Evolutionary conservation across 2,888 invertebrate genomes (phyloP).

Genomic region (Glaucopsyche alexis): DNA sequence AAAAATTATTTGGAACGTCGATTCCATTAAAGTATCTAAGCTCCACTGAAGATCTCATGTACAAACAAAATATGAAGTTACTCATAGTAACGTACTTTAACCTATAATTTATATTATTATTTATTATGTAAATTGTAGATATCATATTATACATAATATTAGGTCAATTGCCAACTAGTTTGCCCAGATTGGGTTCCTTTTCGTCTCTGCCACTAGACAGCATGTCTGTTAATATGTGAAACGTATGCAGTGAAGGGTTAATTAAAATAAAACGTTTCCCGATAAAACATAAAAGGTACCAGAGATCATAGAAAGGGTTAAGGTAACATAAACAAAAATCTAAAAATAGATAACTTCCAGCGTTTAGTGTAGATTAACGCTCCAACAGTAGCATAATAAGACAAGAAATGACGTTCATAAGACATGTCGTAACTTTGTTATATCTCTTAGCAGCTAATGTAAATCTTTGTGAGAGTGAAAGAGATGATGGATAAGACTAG

Average conservation of each 20-base stretch:
- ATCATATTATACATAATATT: too few species aligned
- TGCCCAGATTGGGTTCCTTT: too few species aligned
- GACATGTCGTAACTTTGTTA: conserved; percentile 44
- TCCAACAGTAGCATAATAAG: conserved; percentile 42
- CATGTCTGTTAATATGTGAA: not conserved
- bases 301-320: conserved; percentile 9
- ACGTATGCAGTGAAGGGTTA: not conserved
- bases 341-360: conserved; percentile 27
- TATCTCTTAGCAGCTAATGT: conserved; percentile 42
- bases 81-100: too few species aligned
- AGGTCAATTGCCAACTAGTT: too few species aligned
- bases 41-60: too few species aligned
- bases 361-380: conserved; percentile 40
- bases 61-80: too few species aligned
- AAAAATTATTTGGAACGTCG: too few species aligned
- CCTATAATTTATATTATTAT: too few species aligned
- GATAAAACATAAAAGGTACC: not conserved
- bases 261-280: not conserved
- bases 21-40: too few species aligned
- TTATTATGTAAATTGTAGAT: too few species aligned
- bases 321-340: conserved; percentile 17
- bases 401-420: conserved; percentile 46
- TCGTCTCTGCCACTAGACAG: not conserved
- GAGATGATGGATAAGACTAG: conserved; percentile 50
- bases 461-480: conserved; percentile 46